These are phyloP conservation scores for Euglossa dilemma DNA, from an alignment of 1,140 invertebrate species.

Conservation along the genomic window DNA sequence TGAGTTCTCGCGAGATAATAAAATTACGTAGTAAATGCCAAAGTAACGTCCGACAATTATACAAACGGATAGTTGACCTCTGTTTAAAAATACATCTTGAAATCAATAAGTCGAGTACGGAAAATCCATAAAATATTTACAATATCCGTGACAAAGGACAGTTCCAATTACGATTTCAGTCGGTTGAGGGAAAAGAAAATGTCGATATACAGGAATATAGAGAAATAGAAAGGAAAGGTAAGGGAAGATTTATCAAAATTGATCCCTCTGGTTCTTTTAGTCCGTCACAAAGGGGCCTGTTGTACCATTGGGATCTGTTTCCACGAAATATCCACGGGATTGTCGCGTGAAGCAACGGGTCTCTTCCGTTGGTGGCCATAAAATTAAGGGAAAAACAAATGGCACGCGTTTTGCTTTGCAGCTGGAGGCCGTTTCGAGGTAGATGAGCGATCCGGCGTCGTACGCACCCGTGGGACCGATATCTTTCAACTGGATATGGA, in stretches of 20 bases:
- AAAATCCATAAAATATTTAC: no score
- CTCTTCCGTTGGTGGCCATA: background rate
- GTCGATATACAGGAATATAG: no score
- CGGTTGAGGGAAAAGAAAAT: no score
- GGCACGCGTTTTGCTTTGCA: slow-evolving; percentile 66
- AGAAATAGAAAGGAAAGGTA: fast-evolving
- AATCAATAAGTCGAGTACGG: no score
- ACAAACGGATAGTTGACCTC: no score
- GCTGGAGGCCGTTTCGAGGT: slow-evolving; percentile 92
- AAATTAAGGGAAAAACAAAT: slow-evolving; percentile 33
- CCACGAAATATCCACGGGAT: background rate
- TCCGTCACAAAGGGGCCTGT: background rate
- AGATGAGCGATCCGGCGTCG: slow-evolving; percentile 95
- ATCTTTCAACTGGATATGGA: slow-evolving; percentile 97
- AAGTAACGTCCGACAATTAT: no score
- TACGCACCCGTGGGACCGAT: slow-evolving; percentile 94
- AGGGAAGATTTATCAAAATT: background rate
- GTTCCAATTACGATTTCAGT: no score
- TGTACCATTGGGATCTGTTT: background rate
- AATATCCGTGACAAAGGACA: no score
- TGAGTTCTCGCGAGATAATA: no score
- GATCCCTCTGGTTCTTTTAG: background rate
- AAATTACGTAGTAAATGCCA: no score
- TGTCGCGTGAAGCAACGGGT: background rate
- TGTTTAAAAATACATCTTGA: no score